Percentiles rank a stretch among this genome's conserved stretches.
Conservation (phyloP, 2,113 vertebrate species). For the Dasyornis broadbenti region DNA sequence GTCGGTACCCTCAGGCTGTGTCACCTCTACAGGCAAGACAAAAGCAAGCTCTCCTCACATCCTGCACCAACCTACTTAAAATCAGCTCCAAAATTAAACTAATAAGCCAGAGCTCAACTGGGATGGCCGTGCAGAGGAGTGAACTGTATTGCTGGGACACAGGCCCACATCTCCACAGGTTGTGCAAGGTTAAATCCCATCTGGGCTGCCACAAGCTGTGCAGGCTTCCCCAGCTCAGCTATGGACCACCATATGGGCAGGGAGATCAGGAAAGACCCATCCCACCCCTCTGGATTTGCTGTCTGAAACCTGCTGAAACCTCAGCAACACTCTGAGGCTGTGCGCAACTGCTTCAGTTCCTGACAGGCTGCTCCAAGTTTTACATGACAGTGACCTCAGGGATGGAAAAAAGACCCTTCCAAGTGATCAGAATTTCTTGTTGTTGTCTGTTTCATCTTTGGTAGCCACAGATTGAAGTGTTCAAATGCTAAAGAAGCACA, state of each 20-base stretch:
- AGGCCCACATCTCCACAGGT: background rate
- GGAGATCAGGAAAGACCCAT: background rate
- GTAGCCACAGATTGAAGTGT: background rate
- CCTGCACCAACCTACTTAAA: background rate
- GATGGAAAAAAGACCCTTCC: background rate
- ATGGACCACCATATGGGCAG: background rate
- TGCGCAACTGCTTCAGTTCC: background rate
- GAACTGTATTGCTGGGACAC: background rate
- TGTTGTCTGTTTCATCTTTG: background rate
- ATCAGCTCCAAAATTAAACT: background rate
- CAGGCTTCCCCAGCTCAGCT: background rate
- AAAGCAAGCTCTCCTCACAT: background rate
- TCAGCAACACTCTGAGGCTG: rapidly evolving
- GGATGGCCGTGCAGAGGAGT: background rate
- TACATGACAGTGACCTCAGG: background rate
- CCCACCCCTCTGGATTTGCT: background rate
- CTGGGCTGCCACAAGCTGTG: background rate
- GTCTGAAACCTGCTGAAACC: background rate
- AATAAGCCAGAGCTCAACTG: background rate
- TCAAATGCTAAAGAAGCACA: background rate
- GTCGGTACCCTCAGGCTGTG: background rate
- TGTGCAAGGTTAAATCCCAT: background rate
- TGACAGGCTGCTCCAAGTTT: background rate
- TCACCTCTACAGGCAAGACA: background rate
- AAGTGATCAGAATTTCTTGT: background rate